Percentiles rank a stretch among this genome's conserved stretches.
These are phyloP conservation scores for Lepidonotus clava DNA, from an alignment of 2,888 invertebrate species.

Conservation along the genomic window DNA sequence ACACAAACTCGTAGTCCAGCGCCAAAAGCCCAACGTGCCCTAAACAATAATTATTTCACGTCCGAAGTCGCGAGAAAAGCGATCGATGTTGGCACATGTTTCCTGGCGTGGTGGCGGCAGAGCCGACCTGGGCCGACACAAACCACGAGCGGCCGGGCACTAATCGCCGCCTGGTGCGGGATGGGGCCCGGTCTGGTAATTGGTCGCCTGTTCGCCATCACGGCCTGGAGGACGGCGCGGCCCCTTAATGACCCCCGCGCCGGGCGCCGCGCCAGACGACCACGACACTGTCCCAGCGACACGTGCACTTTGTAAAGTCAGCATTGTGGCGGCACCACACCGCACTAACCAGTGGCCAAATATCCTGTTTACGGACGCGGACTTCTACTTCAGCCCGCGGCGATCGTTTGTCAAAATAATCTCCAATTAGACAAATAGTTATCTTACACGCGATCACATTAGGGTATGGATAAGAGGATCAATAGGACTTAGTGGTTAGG, in stretches of 20 bases:
- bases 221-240: not conserved
- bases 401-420: no score
- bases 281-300: not conserved
- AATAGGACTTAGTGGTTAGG: constrained; percentile 3
- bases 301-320: constrained; percentile 14
- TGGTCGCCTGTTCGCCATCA: not conserved
- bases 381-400: not conserved
- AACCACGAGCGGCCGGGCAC: not conserved
- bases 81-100: not conserved
- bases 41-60: not conserved
- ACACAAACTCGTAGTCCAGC: not conserved
- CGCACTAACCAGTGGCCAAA: not conserved
- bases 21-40: not conserved
- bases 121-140: not conserved
- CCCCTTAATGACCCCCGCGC: not conserved
- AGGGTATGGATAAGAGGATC: not conserved
- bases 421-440: not conserved
- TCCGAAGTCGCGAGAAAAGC: not conserved
- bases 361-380: not conserved
- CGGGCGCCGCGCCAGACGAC: not conserved
- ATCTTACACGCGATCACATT: not conserved
- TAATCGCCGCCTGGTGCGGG: not conserved
- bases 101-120: no score
- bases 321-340: not conserved
- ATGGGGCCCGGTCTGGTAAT: not conserved